Percentiles rank a stretch among this genome's conserved stretches.
Evolutionary conservation across 2,888 invertebrate genomes (phyloP).

Genomic region (Sinelater perroti): DNA sequence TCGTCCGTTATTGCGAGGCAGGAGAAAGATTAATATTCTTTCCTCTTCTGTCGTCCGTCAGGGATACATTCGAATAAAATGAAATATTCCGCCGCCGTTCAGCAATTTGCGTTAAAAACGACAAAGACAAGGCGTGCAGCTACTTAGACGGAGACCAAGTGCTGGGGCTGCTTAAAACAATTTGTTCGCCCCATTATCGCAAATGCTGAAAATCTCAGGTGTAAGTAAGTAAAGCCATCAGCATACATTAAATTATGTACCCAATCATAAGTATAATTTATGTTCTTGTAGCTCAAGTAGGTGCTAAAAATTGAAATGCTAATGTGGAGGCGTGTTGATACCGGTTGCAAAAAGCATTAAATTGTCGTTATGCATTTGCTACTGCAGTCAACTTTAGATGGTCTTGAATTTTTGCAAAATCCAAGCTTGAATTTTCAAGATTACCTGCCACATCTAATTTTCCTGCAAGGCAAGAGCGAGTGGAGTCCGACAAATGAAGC

Average conservation of each 20-base stretch:
- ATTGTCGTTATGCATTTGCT: slow-evolving; percentile 7
- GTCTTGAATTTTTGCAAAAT: slow-evolving; percentile 3
- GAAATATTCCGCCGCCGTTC: no score
- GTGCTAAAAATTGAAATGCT: slow-evolving; percentile 17
- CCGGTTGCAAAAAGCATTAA: slow-evolving; percentile 6
- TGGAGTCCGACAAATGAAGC: no score
- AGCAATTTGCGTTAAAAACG: no score
- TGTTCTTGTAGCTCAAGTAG: slow-evolving; percentile 6
- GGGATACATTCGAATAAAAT: no score
- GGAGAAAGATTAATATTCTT: no score
- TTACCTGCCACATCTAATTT: neutral
- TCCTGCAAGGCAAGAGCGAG: no score
- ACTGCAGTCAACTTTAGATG: slow-evolving; percentile 7
- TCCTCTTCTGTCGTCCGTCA: no score
- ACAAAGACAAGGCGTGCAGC: no score
- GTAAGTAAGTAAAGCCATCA: neutral
- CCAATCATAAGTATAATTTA: slow-evolving; percentile 8
- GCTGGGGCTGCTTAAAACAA: no score
- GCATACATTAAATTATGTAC: slow-evolving; percentile 6
- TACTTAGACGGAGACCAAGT: no score
- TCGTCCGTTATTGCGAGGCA: no score
- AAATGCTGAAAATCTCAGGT: neutral
- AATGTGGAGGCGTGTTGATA: slow-evolving; percentile 6
- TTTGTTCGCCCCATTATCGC: no score
- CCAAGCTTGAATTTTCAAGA: neutral